Percentiles rank a stretch among this genome's conserved stretches.
Evolutionary conservation across 2,797 vertebrate genomes (phyloP).

Genomic region (Propithecus deckenii): DNA sequence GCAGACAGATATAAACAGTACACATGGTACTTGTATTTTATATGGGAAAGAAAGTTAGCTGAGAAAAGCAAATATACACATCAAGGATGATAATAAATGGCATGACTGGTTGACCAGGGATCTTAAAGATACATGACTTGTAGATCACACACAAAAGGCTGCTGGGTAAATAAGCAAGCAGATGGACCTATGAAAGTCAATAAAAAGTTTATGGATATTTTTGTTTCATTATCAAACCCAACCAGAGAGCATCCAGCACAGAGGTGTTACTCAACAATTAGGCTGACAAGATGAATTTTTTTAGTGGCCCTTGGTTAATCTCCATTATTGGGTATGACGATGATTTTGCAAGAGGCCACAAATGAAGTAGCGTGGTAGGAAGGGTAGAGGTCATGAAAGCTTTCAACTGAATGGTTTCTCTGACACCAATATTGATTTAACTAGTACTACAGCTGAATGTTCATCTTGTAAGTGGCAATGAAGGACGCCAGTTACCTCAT

Average conservation of each 20-base stretch:
- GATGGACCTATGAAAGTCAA: neutral
- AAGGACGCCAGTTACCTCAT: neutral
- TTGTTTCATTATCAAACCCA: neutral
- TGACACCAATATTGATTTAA: neutral
- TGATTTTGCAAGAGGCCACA: neutral
- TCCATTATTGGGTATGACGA: neutral
- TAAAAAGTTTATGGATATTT: neutral
- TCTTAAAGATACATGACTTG: neutral
- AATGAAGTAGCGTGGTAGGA: neutral
- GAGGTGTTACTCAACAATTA: neutral
- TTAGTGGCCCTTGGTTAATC: neutral
- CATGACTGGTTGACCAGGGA: neutral
- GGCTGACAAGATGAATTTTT: neutral
- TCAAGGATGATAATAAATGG: neutral
- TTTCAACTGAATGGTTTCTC: neutral
- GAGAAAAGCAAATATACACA: neutral
- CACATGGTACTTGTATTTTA: neutral
- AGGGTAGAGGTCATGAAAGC: neutral
- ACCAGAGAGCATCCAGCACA: neutral
- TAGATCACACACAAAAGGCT: neutral
- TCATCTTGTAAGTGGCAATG: neutral
- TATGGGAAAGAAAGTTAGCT: neutral
- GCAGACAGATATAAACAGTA: neutral
- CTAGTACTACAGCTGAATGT: neutral
- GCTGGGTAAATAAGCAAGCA: neutral